These are phyloP conservation scores for Oikopleura dioica DNA, from an alignment of 23 tunicate genomes.

Conservation along the genomic window DNA sequence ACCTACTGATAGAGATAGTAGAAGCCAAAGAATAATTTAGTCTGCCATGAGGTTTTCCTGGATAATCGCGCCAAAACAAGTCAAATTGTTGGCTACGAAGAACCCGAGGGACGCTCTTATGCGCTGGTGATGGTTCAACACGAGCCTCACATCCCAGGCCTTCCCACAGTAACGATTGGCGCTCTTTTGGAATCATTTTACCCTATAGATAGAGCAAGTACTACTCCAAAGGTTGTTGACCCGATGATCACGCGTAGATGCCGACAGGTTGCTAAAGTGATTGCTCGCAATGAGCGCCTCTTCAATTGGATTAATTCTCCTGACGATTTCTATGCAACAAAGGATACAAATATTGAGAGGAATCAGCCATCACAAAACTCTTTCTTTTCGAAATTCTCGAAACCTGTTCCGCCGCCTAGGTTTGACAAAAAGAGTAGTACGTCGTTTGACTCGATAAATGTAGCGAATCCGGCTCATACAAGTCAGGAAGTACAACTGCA, in stretches of 20 bases:
- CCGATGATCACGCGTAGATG: neutral
- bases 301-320: neutral
- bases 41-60: slow-evolving; percentile 4
- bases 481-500: slow-evolving; percentile 10
- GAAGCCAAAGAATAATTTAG: too few species aligned
- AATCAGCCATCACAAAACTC: neutral
- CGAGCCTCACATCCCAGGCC: neutral
- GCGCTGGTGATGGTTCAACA: neutral
- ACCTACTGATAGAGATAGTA: too few species aligned
- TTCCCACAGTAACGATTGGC: neutral
- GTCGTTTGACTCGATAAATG: too few species aligned
- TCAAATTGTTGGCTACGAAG: slow-evolving; percentile 10
- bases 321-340: slow-evolving; percentile 3
- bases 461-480: neutral
- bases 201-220: neutral
- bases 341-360: too few species aligned
- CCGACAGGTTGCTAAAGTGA: neutral
- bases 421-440: too few species aligned
- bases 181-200: neutral
- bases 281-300: neutral
- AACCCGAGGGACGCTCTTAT: neutral
- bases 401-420: neutral
- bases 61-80: neutral
- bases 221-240: neutral
- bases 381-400: neutral